Percentiles rank a stretch among this genome's conserved stretches.
Conservation (phyloP, 2,888 invertebrate genomes). For the Oxystoma pomonae region DNA sequence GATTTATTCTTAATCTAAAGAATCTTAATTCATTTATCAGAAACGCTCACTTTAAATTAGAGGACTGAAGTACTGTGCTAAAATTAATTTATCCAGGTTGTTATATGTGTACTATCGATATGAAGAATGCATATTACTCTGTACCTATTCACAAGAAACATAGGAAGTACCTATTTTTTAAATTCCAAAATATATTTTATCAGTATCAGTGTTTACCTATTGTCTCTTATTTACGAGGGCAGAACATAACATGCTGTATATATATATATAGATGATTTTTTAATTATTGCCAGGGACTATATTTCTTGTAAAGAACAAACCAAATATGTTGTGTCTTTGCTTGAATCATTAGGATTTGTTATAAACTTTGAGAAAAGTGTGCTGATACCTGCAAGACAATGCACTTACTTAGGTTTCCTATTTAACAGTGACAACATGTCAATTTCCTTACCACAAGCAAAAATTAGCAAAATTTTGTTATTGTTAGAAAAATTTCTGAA, state of each 20-base stretch:
- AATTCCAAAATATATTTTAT: background rate
- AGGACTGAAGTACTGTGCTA: background rate
- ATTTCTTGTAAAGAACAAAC: background rate
- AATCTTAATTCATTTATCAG: background rate
- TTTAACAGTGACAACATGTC: background rate
- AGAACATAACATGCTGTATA: background rate
- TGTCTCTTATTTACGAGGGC: background rate
- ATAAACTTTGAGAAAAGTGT: background rate
- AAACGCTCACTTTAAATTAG: slow-evolving; percentile 1
- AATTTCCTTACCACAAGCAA: background rate
- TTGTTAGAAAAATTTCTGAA: background rate
- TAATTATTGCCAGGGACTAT: background rate
- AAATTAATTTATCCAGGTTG: background rate
- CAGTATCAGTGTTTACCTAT: slow-evolving; percentile 1
- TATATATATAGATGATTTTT: too few relatives aligned
- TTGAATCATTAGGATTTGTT: background rate
- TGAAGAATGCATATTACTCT: slow-evolving; percentile 3
- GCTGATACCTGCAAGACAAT: background rate
- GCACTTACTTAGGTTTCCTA: background rate
- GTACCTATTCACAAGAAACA: background rate
- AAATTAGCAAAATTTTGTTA: background rate
- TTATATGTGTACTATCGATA: slow-evolving; percentile 5
- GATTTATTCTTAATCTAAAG: slow-evolving; percentile 2
- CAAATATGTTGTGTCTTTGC: background rate
- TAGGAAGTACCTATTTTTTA: background rate